phyloP scores from a whole-genome alignment of 2,888 invertebrate species.

The Abrostola tripartita region DNA sequence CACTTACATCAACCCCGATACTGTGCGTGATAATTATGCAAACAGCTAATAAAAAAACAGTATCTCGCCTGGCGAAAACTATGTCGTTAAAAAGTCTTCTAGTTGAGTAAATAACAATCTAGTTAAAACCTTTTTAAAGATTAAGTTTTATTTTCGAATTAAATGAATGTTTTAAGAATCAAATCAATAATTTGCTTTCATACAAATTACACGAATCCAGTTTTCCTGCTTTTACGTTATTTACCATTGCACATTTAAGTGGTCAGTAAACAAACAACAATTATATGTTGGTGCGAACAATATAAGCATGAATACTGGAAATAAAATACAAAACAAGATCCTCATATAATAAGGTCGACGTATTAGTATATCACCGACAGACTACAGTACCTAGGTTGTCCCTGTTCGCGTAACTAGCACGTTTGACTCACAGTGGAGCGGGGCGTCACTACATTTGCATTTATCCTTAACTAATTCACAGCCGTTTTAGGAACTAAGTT shows the following conservation, averaged over 20 bases:
- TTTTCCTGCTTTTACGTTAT: too few relatives aligned
- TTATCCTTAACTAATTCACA: constrained; percentile 66
- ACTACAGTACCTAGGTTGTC: constrained; percentile 24
- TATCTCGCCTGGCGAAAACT: not conserved
- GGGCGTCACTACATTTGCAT: constrained; percentile 27
- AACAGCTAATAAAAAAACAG: constrained; percentile 21
- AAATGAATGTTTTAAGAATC: too few relatives aligned
- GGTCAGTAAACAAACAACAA: too few relatives aligned
- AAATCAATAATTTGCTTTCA: too few relatives aligned
- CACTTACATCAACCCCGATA: constrained; percentile 26
- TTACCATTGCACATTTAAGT: too few relatives aligned
- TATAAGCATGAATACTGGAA: not conserved
- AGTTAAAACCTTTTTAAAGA: too few relatives aligned
- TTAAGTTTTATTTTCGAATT: too few relatives aligned
- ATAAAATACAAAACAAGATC: not conserved
- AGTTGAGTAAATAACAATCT: too few relatives aligned
- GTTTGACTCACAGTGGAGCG: constrained; percentile 42
- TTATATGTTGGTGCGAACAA: not conserved
- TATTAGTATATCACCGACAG: constrained; percentile 14
- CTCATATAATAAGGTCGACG: not conserved
- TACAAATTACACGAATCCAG: too few relatives aligned
- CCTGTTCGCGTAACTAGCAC: constrained; percentile 26
- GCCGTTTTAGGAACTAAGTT: constrained; percentile 81
- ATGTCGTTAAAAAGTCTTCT: too few relatives aligned
- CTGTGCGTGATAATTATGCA: constrained; percentile 28